Base-by-base conservation (phyloP, 2,797 vertebrate genomes). In the Sebastes oblongus region DNA sequence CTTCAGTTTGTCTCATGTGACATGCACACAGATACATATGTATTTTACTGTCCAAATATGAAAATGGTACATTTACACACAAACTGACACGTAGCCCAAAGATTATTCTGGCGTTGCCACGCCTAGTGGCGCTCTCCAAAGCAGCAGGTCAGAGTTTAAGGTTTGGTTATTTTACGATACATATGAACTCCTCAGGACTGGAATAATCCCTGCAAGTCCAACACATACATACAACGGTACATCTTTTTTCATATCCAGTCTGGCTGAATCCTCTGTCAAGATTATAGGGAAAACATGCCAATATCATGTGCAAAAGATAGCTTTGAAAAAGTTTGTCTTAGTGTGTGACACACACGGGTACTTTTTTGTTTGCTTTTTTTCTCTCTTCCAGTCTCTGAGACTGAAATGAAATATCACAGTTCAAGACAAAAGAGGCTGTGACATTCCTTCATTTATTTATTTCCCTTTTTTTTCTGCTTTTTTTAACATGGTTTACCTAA, bases 311-410 rank as follows among this genome's bases (percentile, higher is more conserved):
- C 78, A 85, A 83, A 85, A 93, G 88, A 90, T 85, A 66, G 75
- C 87, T 94, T 94, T 92, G 67, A 87, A 92, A 91, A 92, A 88
- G 89, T 91, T 72, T 83, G 83, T 92, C 85, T 90, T 59, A 36
- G 90, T 84, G 92, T 82, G 81, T 86, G 79, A 88, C 85, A 86
- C 88, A 86, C 85, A 73, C 55, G 78, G 85, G 87, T 90, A 85
- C 80, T 70, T 74, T 56, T 72, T 55, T 70, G 29, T 83, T 75
- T 72, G 32, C 52, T 50, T 54, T 27, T 27, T 67, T 61, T 29
- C 18, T 66, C 67, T 77, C 65, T 75, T 78, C 80, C 75, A 22
- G 72, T 90, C 88, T 87, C 52, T 75, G 60, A 88, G 82, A 77
- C 34, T 80, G 82, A 80, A 77, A 65, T 61, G 59, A 81, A 82